Conservation (phyloP, 2,113 vertebrate genomes). For the Anser cygnoides region DNA sequence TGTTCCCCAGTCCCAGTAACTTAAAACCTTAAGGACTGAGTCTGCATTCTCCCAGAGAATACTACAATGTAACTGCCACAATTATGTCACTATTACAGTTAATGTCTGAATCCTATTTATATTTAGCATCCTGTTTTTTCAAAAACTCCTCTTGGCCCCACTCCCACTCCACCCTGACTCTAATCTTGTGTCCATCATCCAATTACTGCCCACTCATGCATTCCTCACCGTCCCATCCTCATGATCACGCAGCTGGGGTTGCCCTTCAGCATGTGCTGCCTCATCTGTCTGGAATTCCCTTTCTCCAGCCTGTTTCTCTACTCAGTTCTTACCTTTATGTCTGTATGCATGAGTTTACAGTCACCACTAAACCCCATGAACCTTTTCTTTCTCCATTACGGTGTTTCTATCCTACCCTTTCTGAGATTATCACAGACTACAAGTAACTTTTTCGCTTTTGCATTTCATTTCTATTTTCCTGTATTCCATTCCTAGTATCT, state of each 20-base stretch:
- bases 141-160: slow-evolving; percentile 16
- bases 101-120: slow-evolving; percentile 31
- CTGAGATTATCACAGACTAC: background rate
- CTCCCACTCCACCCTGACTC: background rate
- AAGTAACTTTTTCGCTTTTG: background rate
- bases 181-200: slow-evolving; percentile 18
- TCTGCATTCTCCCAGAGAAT: background rate
- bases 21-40: background rate
- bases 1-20: background rate
- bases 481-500: background rate
- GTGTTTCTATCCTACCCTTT: background rate
- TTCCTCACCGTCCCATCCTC: slow-evolving; percentile 14
- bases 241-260: slow-evolving; percentile 41
- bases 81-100: slow-evolving; percentile 26
- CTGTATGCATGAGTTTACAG: background rate
- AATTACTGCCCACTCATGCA: slow-evolving; percentile 53
- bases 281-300: slow-evolving; percentile 14
- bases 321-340: background rate
- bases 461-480: background rate
- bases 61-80: background rate
- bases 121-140: slow-evolving; percentile 32
- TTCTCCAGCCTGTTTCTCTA: background rate
- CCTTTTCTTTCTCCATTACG: rapidly evolving
- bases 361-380: rapidly evolving
- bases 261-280: background rate